Evolutionary conservation across 2,113 vertebrate species (phyloP).

Genomic region (Eptesicus fuscus): DNA sequence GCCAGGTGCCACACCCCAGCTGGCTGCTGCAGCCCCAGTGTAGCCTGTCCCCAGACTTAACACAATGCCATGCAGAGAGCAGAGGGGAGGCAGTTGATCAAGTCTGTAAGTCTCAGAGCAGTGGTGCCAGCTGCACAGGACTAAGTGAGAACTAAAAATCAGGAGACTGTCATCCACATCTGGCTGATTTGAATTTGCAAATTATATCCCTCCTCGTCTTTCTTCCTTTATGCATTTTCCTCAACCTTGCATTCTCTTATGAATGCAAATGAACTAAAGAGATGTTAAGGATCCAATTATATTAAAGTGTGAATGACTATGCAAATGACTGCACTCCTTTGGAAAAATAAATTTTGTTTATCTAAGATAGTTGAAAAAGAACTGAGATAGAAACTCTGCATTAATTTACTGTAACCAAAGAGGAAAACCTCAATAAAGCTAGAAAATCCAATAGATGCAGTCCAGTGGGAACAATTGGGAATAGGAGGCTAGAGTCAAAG

Average conservation of each 20-base stretch:
- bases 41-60: neutral
- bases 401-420: neutral
- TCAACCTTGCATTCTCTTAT: neutral
- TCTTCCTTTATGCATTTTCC: neutral
- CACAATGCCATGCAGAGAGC: neutral
- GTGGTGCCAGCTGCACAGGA: neutral
- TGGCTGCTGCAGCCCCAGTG: no score
- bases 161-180: neutral
- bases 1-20: neutral
- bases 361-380: conserved; percentile 4
- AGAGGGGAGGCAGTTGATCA: neutral
- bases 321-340: neutral
- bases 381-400: neutral
- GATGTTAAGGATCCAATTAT: neutral
- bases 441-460: neutral
- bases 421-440: neutral
- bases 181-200: neutral
- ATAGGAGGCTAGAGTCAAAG: neutral
- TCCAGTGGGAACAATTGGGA: neutral
- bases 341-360: conserved; percentile 12
- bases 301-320: neutral
- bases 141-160: neutral
- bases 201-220: neutral
- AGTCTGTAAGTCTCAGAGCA: neutral
- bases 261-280: neutral